phyloP scores from a whole-genome alignment of 1,140 invertebrate genomes.

The Mycetomoellerius zeteki region DNA sequence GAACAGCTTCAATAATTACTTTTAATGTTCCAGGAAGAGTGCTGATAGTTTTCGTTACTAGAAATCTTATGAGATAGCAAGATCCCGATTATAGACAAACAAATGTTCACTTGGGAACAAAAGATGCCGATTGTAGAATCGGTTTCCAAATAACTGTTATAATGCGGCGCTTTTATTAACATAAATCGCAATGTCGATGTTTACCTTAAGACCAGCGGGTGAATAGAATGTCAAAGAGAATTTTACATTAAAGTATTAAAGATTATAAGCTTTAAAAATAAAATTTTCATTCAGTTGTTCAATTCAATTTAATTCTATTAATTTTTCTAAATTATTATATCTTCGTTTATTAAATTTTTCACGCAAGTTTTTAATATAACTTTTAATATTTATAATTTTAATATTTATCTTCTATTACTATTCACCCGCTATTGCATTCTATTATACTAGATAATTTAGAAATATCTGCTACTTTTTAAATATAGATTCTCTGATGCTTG shows the following conservation, averaged over 20 bases:
- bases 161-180: slow-evolving; percentile 1
- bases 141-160: neutral
- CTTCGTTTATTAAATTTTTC: neutral
- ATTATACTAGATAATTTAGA: slow-evolving; percentile 40
- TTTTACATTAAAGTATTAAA: neutral
- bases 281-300: neutral
- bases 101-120: slow-evolving; percentile 26
- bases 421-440: slow-evolving; percentile 23
- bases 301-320: neutral
- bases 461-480: neutral
- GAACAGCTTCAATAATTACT: slow-evolving; percentile 63
- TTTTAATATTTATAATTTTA: neutral
- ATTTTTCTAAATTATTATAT: neutral
- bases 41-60: slow-evolving; percentile 52
- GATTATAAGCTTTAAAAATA: slow-evolving; percentile 1
- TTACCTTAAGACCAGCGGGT: slow-evolving; percentile 17
- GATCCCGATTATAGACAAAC: slow-evolving; percentile 41
- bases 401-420: slow-evolving; percentile 15
- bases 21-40: slow-evolving; percentile 66
- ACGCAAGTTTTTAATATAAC: neutral
- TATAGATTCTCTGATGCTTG: slow-evolving; percentile 7
- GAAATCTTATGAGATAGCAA: slow-evolving; percentile 52
- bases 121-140: slow-evolving; percentile 23
- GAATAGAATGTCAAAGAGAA: slow-evolving; percentile 4
- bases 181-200: slow-evolving; percentile 16